A percentile compares a stretch with the other conserved stretches of the same genome.
phyloP scores from a whole-genome alignment of 2,113 vertebrate species.

The Rhodinocichla rosea region DNA sequence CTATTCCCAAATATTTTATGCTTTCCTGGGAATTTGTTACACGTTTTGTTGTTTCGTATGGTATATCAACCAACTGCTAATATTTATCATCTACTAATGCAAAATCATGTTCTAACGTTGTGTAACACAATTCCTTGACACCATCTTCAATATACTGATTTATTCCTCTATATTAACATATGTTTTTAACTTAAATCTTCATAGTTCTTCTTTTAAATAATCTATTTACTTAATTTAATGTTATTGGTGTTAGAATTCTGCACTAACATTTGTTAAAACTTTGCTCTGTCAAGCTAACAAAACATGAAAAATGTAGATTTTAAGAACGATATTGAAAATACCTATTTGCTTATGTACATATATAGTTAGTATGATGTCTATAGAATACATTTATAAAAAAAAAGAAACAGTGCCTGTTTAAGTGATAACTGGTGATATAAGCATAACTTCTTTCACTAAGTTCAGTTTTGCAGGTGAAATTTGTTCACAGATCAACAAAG shows the following conservation, averaged over 20 bases:
- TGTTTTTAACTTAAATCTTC: neutral
- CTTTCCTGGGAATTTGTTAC: neutral
- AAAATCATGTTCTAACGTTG: neutral
- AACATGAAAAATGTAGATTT: neutral
- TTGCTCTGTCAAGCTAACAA: neutral
- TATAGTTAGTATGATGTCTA: neutral
- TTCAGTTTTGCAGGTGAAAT: conserved; percentile 81
- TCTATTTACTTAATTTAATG: neutral
- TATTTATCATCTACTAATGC: neutral
- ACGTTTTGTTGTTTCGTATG: neutral
- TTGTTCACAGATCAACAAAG: conserved; percentile 84
- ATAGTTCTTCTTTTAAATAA: neutral
- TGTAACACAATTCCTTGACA: neutral
- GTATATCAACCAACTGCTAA: neutral
- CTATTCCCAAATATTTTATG: neutral
- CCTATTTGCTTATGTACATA: neutral
- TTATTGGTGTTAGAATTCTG: neutral
- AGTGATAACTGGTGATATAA: conserved; percentile 76
- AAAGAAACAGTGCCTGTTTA: conserved; percentile 72
- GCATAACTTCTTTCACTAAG: conserved; percentile 84
- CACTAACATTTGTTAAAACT: neutral
- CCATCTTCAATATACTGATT: neutral
- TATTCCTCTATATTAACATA: neutral
- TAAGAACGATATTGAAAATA: neutral
- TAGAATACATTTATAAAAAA: neutral